phyloP scores from a whole-genome alignment of 2,797 vertebrate genomes.

The Pseudotriccus pelzelni region DNA sequence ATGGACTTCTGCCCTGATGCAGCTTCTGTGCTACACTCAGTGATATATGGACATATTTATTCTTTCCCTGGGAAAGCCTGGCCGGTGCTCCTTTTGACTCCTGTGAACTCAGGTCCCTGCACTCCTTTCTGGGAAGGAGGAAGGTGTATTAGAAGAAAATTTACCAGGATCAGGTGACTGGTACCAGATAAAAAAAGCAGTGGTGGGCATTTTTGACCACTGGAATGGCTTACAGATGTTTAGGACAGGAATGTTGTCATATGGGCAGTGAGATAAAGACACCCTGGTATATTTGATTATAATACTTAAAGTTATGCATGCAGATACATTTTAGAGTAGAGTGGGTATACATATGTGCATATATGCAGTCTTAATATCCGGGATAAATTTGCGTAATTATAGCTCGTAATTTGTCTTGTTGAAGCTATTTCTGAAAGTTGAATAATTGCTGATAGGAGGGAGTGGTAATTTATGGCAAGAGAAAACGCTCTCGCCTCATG shows the following conservation, averaged over 20 bases:
- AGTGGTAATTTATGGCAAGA: slow-evolving; percentile 39
- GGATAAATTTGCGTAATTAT: background rate
- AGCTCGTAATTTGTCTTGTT: slow-evolving; percentile 8
- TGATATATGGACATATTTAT: background rate
- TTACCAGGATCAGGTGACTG: background rate
- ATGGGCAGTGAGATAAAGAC: background rate
- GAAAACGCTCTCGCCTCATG: background rate
- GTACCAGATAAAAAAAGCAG: background rate
- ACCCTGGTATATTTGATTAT: background rate
- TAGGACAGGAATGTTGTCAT: background rate
- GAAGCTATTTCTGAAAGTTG: slow-evolving; percentile 53
- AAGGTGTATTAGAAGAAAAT: background rate
- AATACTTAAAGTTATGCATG: background rate
- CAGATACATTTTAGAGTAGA: background rate
- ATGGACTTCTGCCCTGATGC: background rate
- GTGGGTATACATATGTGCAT: background rate
- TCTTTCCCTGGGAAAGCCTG: background rate
- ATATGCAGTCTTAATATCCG: background rate
- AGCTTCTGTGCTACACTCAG: background rate
- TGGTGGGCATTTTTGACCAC: background rate
- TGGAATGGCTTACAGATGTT: background rate
- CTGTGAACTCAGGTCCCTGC: background rate
- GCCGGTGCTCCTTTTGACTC: background rate
- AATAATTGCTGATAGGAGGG: slow-evolving; percentile 45
- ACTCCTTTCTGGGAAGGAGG: background rate